Conservation (phyloP, 1,140 invertebrate genomes). For the Diorhabda sublineata region DNA sequence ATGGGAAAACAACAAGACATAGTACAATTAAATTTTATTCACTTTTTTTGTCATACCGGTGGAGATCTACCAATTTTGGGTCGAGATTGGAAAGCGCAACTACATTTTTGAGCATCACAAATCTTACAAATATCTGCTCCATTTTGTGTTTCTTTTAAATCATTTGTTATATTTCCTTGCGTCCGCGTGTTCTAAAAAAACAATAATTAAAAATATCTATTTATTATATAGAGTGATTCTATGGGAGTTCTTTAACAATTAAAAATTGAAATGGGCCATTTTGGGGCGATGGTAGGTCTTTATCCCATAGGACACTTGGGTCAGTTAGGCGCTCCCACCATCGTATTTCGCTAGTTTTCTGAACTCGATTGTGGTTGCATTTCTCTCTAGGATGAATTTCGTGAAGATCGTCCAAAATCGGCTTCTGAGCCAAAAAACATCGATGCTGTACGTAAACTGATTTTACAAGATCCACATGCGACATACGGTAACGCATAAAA, state of each 20-base stretch:
- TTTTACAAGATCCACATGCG: too few species aligned
- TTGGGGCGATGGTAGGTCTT: too few species aligned
- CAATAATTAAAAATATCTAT: background rate
- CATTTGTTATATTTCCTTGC: too few species aligned
- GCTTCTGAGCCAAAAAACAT: too few species aligned
- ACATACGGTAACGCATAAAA: too few species aligned
- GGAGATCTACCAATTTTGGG: conserved; percentile 26
- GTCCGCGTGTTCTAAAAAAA: conserved; percentile 6
- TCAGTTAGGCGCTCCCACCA: background rate
- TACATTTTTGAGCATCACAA: conserved; percentile 22
- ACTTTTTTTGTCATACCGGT: background rate
- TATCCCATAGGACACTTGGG: background rate
- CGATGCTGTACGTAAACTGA: too few species aligned
- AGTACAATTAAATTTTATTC: too few species aligned
- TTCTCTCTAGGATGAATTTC: background rate
- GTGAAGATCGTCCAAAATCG: too few species aligned
- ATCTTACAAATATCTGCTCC: conserved; percentile 15
- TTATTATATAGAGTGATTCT: background rate
- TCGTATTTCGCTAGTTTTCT: background rate
- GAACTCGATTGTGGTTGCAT: background rate
- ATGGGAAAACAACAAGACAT: too few species aligned
- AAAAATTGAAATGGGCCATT: background rate
- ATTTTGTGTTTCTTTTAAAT: background rate
- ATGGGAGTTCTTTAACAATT: too few species aligned
- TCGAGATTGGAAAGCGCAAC: conserved; percentile 26